Evolutionary conservation across 2,888 invertebrate genomes (phyloP).

Genomic region (Perithous albicinctus): DNA sequence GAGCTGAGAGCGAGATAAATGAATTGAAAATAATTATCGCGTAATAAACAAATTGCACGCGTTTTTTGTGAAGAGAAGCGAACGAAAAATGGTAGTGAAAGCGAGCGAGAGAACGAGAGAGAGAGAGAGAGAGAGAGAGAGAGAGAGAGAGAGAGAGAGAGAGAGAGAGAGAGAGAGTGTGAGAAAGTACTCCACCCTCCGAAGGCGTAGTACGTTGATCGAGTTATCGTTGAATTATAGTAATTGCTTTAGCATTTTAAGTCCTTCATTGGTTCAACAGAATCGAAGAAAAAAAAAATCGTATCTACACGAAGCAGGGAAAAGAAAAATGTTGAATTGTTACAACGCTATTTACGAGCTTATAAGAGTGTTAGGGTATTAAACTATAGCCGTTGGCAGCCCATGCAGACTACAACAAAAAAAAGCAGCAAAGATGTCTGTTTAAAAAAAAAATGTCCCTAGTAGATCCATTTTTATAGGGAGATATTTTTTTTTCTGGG

Average conservation of each 20-base stretch:
- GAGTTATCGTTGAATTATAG: conserved; percentile 65
- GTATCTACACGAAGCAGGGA: conserved; percentile 28
- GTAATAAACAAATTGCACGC: conserved; percentile 67
- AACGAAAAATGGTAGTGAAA: conserved; percentile 50
- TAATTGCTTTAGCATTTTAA: conserved; percentile 54
- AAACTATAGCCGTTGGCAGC: not conserved
- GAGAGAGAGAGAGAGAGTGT: conserved; percentile 52
- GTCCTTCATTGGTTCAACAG: conserved; percentile 31
- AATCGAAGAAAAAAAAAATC: conserved; percentile 1
- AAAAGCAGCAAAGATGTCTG: too few relatives aligned
- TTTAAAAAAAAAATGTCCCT: too few relatives aligned
- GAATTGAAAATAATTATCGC: conserved; percentile 59
- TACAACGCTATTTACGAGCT: conserved; percentile 22
- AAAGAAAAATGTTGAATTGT: conserved; percentile 26
- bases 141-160: conserved; percentile 59
- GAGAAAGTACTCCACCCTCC: conserved; percentile 72
- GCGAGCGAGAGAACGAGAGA: conserved; percentile 56
- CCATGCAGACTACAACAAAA: not conserved
- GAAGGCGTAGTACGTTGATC: conserved; percentile 71
- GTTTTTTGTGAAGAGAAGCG: conserved; percentile 60
- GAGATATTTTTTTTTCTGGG: too few relatives aligned
- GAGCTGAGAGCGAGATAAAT: conserved; percentile 51
- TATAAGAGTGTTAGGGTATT: not conserved
- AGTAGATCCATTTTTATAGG: too few relatives aligned
- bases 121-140: conserved; percentile 53